Evolutionary conservation across 2,888 invertebrate genomes (phyloP).

Genomic region (Acrocera orbiculus): DNA sequence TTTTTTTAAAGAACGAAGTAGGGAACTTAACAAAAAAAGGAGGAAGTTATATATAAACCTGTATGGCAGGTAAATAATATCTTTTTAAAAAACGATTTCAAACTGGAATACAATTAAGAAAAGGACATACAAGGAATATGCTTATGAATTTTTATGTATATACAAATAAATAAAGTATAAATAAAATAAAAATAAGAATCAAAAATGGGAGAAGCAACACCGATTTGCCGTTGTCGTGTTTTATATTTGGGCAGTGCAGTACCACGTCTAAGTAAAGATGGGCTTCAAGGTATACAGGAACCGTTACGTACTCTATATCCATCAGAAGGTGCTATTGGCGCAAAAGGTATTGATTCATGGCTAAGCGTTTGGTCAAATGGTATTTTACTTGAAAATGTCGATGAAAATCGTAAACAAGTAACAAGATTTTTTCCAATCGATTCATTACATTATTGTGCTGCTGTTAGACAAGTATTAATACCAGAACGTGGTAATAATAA

Average conservation of each 20-base stretch:
- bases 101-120: too few species aligned
- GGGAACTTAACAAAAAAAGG: too few species aligned
- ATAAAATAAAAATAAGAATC: background rate
- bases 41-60: too few species aligned
- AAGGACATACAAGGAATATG: too few species aligned
- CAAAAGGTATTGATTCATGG: slow-evolving; percentile 89
- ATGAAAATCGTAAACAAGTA: slow-evolving; percentile 85
- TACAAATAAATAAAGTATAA: background rate
- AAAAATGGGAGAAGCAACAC: slow-evolving; percentile 59
- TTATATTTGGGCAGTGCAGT: slow-evolving; percentile 92
- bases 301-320: slow-evolving; percentile 91
- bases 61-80: too few species aligned
- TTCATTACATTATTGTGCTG: slow-evolving; percentile 88
- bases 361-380: slow-evolving; percentile 95
- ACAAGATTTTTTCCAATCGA: slow-evolving; percentile 93
- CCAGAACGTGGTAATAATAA: slow-evolving; percentile 42
- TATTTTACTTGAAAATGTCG: slow-evolving; percentile 84
- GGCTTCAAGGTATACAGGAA: slow-evolving; percentile 92
- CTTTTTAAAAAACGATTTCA: too few species aligned
- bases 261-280: slow-evolving; percentile 94
- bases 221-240: slow-evolving; percentile 91
- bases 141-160: too few species aligned
- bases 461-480: slow-evolving; percentile 69
- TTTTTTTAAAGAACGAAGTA: too few species aligned
- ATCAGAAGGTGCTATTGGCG: slow-evolving; percentile 74